Evolutionary conservation across 2,113 vertebrate species (phyloP), one percentile per base, ranked within the genome.

Genomic region (Antechinus flavipes): DNA sequence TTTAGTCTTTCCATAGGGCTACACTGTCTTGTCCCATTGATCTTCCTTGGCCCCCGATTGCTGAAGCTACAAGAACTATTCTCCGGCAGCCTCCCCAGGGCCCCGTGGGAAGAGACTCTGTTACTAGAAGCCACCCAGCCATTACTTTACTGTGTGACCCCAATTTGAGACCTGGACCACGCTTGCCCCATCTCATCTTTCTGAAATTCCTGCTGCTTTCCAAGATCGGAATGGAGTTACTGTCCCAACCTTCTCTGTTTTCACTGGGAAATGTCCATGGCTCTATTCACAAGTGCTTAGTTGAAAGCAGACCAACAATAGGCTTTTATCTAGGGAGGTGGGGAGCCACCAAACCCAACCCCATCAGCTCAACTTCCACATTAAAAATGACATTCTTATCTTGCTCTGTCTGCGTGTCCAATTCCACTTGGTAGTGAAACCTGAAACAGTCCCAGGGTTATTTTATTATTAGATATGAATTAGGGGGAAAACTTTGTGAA

Each of bases 251-350:
- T 53, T 68, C 94, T 90, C 58, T 12, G 91, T 42, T 19, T 1
- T 76, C 91, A 49, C 95, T 92, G 93, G 95, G 95, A 95, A 90
- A 16, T 1, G 0, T 84, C 53, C 0, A 10, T 1, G n/a, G 92
- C 68, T 84, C 68, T 42, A 84, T 84, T 84, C 68, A 84, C 68
- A 84, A 84, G 68, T 42, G 19, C n/a, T 42, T n/a, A n/a, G 68
- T 84, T 84, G 93, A 54, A 76, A 89, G 95, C 35, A 5, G 0
- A 92, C 24, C 0, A 24, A 97, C 96, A 96, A 95, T 92, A 90
- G 92, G 90, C 92, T 89, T 96, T 93, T 94, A 2, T 97, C 95
- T 95, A 52, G 0, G 93, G 95, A 95, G 91, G 96, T 95, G 96
- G 24, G 55, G 68, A 8, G 35, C 68, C 35, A 95, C 58, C 3